A percentile compares a stretch with the other conserved stretches of the same genome.
Conservation (phyloP, 2,888 invertebrate genomes). For the Brachycybe producta region DNA sequence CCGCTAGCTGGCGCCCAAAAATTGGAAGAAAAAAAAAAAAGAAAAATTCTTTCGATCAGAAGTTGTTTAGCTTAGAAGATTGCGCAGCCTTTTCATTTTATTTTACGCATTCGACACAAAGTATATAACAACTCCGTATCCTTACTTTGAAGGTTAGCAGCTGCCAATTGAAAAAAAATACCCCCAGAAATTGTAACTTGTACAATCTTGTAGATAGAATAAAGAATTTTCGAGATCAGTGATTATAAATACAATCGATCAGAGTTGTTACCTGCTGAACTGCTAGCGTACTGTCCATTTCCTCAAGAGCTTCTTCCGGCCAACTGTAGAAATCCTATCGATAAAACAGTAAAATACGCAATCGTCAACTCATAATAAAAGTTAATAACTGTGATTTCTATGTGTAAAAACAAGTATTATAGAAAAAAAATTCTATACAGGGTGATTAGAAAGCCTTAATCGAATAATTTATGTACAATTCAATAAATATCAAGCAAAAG, state of each 20-base stretch:
- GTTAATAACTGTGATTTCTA: background rate
- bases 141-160: too few species aligned
- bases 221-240: too few species aligned
- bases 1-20: too few species aligned
- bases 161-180: background rate
- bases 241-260: background rate
- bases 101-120: background rate
- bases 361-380: conserved; percentile 1
- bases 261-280: conserved; percentile 62
- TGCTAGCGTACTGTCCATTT: conserved; percentile 97
- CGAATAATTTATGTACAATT: too few species aligned
- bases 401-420: too few species aligned
- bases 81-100: background rate
- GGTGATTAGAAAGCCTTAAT: too few species aligned
- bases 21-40: background rate
- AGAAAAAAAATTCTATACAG: too few species aligned
- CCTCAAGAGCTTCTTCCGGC: conserved; percentile 96
- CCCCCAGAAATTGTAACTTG: background rate
- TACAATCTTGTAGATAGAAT: background rate
- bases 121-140: too few species aligned
- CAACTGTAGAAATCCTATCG: conserved; percentile 89
- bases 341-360: conserved; percentile 22
- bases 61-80: background rate
- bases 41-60: background rate
- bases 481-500: too few species aligned